Percentiles rank a stretch among this genome's conserved stretches.
phyloP scores from a whole-genome alignment of 2,888 invertebrate genomes.

The Ernsta delagoae region DNA sequence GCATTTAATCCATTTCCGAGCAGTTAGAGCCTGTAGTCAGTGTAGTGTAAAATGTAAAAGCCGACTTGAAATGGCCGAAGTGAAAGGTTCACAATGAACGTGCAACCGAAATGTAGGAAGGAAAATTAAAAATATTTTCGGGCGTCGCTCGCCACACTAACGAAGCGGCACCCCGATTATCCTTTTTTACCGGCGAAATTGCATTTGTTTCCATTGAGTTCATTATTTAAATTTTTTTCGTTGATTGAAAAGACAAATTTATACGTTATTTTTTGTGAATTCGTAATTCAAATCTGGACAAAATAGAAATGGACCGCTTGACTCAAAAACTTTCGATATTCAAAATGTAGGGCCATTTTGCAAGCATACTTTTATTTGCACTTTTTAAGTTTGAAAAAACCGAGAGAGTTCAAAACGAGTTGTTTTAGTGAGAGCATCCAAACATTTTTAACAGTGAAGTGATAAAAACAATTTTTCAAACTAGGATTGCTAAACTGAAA shows the following conservation, averaged over 20 bases:
- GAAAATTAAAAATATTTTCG: slow-evolving; percentile 72
- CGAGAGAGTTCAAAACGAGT: slow-evolving; percentile 6
- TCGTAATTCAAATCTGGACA: slow-evolving; percentile 1
- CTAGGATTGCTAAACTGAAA: slow-evolving; percentile 13
- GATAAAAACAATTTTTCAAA: slow-evolving; percentile 29
- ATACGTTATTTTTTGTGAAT: background rate
- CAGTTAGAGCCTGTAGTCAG: slow-evolving; percentile 34
- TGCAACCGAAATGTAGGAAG: slow-evolving; percentile 60
- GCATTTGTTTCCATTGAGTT: slow-evolving; percentile 38
- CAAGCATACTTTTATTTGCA: slow-evolving; percentile 5
- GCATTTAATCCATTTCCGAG: slow-evolving; percentile 35
- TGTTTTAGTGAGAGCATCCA: slow-evolving; percentile 16
- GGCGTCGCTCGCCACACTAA: slow-evolving; percentile 47
- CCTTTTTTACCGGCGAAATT: slow-evolving; percentile 44
- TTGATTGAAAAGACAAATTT: slow-evolving; percentile 20
- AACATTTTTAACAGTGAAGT: slow-evolving; percentile 19
- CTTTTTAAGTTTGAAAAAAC: slow-evolving; percentile 5
- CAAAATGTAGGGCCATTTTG: slow-evolving; percentile 5
- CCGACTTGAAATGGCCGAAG: slow-evolving; percentile 34
- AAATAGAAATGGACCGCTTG: background rate
- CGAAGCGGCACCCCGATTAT: slow-evolving; percentile 42
- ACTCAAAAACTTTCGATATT: slow-evolving; percentile 10
- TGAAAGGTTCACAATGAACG: slow-evolving; percentile 56
- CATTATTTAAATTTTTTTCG: slow-evolving; percentile 18
- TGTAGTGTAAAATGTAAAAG: slow-evolving; percentile 37